Conservation (phyloP, 2,113 vertebrate species). For the Psammodynastes pulverulentus region DNA sequence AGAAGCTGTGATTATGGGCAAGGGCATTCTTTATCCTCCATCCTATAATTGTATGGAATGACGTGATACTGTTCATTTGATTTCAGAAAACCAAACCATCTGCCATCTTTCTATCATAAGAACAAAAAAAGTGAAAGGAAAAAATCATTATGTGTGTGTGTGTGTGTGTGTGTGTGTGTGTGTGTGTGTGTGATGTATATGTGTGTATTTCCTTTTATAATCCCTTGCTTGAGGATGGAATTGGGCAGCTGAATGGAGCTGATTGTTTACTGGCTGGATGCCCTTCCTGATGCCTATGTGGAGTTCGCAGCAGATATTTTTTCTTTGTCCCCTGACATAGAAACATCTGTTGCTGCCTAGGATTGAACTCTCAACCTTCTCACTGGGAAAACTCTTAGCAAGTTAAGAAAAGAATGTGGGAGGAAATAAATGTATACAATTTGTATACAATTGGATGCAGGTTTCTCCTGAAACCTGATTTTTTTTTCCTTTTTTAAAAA, state of each 20-base stretch:
- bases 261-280: too few species aligned
- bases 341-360: too few species aligned
- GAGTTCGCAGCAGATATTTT: too few species aligned
- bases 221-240: too few species aligned
- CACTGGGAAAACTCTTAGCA: background rate
- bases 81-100: background rate
- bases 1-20: background rate
- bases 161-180: too few species aligned
- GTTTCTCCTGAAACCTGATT: background rate
- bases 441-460: background rate
- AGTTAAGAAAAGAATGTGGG: background rate
- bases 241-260: too few species aligned
- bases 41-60: background rate
- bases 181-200: too few species aligned
- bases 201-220: too few species aligned
- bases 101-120: background rate
- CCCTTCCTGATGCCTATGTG: too few species aligned
- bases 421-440: background rate
- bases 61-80: slow-evolving; percentile 4
- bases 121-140: background rate
- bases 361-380: too few species aligned
- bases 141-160: background rate
- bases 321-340: too few species aligned
- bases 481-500: too few species aligned
- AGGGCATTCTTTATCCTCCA: background rate